These are phyloP conservation scores for Porites divaricata DNA, from an alignment of 92 coral and sea anemone species.

Conservation along the genomic window DNA sequence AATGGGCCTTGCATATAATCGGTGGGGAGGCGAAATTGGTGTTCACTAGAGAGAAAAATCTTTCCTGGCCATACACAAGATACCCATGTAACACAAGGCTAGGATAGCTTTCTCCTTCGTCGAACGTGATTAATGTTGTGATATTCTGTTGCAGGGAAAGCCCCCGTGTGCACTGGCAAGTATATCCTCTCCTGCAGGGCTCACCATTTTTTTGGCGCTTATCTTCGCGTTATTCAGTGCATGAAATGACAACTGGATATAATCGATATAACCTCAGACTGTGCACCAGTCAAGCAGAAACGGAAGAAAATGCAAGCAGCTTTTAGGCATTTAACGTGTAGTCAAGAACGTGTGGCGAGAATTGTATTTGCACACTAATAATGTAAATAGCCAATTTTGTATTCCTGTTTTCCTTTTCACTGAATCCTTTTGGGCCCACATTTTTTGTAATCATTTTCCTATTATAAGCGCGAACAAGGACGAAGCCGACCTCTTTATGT, in stretches of 20 bases:
- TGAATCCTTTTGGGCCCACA: background rate
- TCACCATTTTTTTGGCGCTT: conserved; percentile 4
- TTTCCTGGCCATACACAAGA: too few relatives aligned
- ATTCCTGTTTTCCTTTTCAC: background rate
- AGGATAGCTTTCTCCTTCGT: too few relatives aligned
- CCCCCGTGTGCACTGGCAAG: conserved; percentile 52
- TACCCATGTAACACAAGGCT: too few relatives aligned
- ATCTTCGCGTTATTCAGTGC: background rate
- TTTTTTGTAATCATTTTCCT: too few relatives aligned
- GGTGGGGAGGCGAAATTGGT: too few relatives aligned
- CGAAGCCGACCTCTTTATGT: too few relatives aligned
- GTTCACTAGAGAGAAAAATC: too few relatives aligned
- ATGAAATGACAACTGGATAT: conserved; percentile 9
- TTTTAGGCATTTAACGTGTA: background rate
- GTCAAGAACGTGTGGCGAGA: background rate
- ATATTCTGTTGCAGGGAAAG: conserved; percentile 27
- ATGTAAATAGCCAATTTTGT: background rate
- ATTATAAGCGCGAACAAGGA: too few relatives aligned
- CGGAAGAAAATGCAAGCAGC: background rate
- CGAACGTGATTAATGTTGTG: background rate
- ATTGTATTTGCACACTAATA: background rate
- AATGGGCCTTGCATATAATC: too few relatives aligned
- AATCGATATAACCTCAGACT: background rate
- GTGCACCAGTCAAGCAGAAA: background rate
- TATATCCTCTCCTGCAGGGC: background rate